Evolutionary conservation across 2,113 vertebrate species (phyloP), one percentile per base, ranked within the genome.

Genomic region (Anolis sagrei): DNA sequence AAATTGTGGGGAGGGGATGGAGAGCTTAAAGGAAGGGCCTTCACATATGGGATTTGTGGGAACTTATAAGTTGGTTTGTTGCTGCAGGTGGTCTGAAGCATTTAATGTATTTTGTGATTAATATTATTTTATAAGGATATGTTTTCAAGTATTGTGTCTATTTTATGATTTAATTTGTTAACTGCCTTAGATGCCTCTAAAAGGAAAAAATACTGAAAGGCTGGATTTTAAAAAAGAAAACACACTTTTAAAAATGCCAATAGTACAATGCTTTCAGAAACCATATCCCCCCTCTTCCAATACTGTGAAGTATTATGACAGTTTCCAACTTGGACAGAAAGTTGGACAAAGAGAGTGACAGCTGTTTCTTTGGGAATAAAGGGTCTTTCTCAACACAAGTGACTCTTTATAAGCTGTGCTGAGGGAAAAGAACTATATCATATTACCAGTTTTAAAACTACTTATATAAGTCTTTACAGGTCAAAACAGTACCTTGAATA

Each of bases 401-500:
- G 49, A 9, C 7, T 39, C 36, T 32, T 79, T 51, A 58, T 73
- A 32, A 72, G 34, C 34, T 70, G 27, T 79, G 14, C 36, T 73
- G 25, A 49, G 34, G n/a, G 73, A 34, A 64, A 0, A 27, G 18
- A 1, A 44, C 23, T 83, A 25, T 85, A 79, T 86, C 76, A 81
- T 27, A 76, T 25, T 14, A 72, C 4, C 16, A 21, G 6, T 23
- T 86, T 86, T 79, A 84, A 90, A 34, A 58, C 9, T 13, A 8
- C 27, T 86, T 49, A 11, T 10, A 18, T 8, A 18, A n/a, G 34
- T 82, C 83, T 80, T 92, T 64, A 51, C 25, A 10, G 25, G 48
- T 76, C 83, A 82, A 82, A 91, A 84, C 2, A 51, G 76, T 29
- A 87, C 76, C 39, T 48, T 74, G 39, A 85, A 85, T 75, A 51